A percentile compares a stretch with the other conserved stretches of the same genome.
Conservation (phyloP, 2,888 invertebrate genomes). For the Arenicola marina region DNA sequence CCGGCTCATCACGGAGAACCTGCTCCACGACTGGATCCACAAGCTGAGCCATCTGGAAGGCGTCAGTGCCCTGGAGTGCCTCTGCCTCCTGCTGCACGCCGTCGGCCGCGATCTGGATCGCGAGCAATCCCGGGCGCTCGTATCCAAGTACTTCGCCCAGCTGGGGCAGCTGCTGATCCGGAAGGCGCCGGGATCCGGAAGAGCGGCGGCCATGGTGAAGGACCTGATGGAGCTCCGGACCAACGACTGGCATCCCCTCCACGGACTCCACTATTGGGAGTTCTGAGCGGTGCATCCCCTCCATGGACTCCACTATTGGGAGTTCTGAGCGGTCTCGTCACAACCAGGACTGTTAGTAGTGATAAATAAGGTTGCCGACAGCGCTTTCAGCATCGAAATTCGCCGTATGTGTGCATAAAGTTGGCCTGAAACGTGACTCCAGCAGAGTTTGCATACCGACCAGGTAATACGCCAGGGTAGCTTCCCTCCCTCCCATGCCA, state of each 20-base stretch:
- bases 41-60: not conserved
- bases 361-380: no score
- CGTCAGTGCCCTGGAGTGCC: not conserved
- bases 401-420: no score
- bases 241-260: not conserved
- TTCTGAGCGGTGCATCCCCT: no score
- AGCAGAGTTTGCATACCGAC: no score
- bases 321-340: not conserved
- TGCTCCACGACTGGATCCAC: not conserved
- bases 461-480: no score
- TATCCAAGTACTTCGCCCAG: not conserved
- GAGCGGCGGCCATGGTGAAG: not conserved
- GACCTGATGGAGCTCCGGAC: not conserved
- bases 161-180: not conserved
- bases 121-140: not conserved
- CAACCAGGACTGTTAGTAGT: not conserved
- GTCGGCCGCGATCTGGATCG: conserved; percentile 2
- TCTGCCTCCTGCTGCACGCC: not conserved
- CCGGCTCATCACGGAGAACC: not conserved
- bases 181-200: not conserved
- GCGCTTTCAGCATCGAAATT: no score
- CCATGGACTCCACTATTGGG: not conserved
- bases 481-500: no score
- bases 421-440: no score
- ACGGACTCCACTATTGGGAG: not conserved